Evolutionary conservation across 2,888 invertebrate genomes (phyloP).

Genomic region (Euzetes globulus): DNA sequence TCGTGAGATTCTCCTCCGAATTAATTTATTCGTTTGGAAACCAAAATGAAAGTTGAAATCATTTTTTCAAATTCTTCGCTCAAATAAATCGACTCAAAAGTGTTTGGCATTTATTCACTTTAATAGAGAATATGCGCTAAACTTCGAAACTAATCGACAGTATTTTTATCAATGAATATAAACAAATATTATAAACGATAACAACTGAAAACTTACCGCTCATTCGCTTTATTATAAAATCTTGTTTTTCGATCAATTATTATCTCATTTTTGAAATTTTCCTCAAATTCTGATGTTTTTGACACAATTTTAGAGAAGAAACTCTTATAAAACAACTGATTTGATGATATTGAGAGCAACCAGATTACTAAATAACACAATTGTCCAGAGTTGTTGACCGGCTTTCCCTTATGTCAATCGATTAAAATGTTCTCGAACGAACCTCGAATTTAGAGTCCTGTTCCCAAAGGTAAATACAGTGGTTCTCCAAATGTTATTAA

Average conservation of each 20-base stretch:
- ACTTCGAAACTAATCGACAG: not conserved
- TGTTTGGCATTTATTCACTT: not conserved
- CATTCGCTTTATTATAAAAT: not conserved
- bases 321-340: not conserved
- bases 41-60: not conserved
- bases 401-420: no score
- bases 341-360: not conserved
- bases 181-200: not conserved
- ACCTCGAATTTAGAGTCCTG: not conserved
- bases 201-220: not conserved
- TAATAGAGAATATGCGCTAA: not conserved
- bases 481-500: not conserved
- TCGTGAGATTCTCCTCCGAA: not conserved
- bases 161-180: not conserved
- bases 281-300: not conserved
- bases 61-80: not conserved
- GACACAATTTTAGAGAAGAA: not conserved
- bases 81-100: not conserved
- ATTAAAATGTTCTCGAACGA: not conserved
- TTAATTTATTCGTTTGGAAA: not conserved
- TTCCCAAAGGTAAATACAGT: constrained; percentile 3
- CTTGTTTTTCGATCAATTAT: not conserved
- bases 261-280: not conserved
- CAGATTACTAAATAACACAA: not conserved
- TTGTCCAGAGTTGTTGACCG: no score